These are phyloP conservation scores for Harpalus rubripes DNA, from an alignment of 2,888 invertebrate genomes.

Conservation along the genomic window DNA sequence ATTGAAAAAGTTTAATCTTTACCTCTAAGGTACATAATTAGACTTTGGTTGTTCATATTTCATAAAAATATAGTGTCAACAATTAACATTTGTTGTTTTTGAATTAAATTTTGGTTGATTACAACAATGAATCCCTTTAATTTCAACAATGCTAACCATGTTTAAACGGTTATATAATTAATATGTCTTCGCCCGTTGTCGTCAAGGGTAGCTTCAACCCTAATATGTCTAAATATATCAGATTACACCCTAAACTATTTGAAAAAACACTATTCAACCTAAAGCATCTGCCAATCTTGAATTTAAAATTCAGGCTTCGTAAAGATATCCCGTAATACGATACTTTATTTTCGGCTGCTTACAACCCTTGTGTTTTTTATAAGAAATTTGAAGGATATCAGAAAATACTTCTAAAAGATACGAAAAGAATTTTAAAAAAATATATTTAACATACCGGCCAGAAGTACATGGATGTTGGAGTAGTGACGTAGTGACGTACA, in stretches of 20 bases:
- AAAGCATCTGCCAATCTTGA: not conserved
- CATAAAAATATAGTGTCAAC: no score
- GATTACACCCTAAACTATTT: not conserved
- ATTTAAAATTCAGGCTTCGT: not conserved
- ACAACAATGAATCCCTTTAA: not conserved
- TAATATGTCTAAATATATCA: not conserved
- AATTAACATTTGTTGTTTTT: no score
- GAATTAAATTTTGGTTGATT: not conserved
- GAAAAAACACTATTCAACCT: not conserved
- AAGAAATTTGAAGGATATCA: constrained; percentile 38
- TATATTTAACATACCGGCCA: constrained; percentile 39
- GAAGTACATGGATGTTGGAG: not conserved
- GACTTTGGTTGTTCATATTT: no score
- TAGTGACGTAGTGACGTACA: not conserved
- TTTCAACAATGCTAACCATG: not conserved
- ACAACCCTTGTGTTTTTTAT: constrained; percentile 5
- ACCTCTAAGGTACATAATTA: no score
- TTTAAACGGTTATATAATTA: not conserved
- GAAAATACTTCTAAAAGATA: constrained; percentile 13
- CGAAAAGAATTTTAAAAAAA: constrained; percentile 12
- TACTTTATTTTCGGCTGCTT: constrained; percentile 61
- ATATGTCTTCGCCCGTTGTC: not conserved
- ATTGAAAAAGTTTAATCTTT: no score
- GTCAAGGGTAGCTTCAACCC: not conserved
- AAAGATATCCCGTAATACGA: constrained; percentile 59